Evolutionary conservation across 2,888 invertebrate species (phyloP), one percentile per base, ranked within the genome.

Genomic region (Caradrina kadenii): DNA sequence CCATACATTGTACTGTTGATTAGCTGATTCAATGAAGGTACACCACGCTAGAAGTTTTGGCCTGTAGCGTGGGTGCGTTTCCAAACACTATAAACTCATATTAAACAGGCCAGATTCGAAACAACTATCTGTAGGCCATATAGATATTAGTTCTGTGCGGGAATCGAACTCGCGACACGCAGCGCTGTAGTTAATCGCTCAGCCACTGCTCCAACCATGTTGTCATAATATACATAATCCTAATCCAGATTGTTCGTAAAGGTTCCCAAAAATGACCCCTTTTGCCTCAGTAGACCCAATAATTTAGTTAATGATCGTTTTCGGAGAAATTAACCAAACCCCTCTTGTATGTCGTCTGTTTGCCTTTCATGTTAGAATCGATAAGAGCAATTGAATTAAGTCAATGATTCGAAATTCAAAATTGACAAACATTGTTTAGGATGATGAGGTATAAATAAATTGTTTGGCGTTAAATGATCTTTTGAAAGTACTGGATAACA

Each of bases 351-450:
- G 22, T 54, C 22, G 22, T 1, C 56, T 66, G 69, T 82, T 82
- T 73, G 71, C 60, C 8, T 75, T 77, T 77, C 63, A 56, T 69
- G 61, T 53, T 53, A n/a, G 48, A 61, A 63, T 52, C 66, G 73
- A 73, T 69, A 76, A 69, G 56, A 42, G 35, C 39, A 63, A 63
- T 71, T 45, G 45, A 76, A 73, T 58, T 73, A 70, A 79, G 63
- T 49, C 58, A 69, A 68, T 63, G 49, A 64, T 69, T 56, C 21
- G 49, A 63, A 52, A 78, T 72, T 39, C 63, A 68, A 66, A 75
- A 69, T 73, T 71, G 60, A 66, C 63, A 67, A 76, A 71, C 62
- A 66, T 72, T 79, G 62, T 54, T 62, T 26, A 39, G 31, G n/a
- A 42, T 31, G 19, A 61, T 53, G 50, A 48, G 53, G 21, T 48